These are phyloP conservation scores for Nephrotoma appendiculata DNA, from an alignment of 2,888 invertebrate genomes.

Conservation along the genomic window DNA sequence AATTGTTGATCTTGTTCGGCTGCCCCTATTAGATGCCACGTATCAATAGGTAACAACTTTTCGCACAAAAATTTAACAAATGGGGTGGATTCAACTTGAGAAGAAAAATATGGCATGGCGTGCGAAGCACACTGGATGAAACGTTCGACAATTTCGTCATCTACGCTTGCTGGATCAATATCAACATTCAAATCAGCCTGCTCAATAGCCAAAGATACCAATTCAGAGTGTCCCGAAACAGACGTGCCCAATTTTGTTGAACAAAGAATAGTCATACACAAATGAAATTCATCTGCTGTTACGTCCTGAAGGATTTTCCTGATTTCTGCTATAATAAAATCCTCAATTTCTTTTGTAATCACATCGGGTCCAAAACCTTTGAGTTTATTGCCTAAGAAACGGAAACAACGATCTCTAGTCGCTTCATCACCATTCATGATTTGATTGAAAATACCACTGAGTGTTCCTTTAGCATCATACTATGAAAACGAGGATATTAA, in stretches of 20 bases:
- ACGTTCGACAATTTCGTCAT: conserved; percentile 60
- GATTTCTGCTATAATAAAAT: conserved; percentile 65
- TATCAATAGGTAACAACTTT: conserved; percentile 62
- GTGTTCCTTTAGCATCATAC: conserved; percentile 36
- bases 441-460: conserved; percentile 54
- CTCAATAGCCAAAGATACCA: conserved; percentile 72
- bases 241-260: conserved; percentile 70
- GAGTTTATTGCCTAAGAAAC: conserved; percentile 72
- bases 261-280: conserved; percentile 72
- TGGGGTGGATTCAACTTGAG: conserved; percentile 70
- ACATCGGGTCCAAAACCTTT: conserved; percentile 63
- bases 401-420: conserved; percentile 73
- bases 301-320: conserved; percentile 80
- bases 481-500: background rate
- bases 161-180: conserved; percentile 32
- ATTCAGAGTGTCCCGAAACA: conserved; percentile 69
- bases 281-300: conserved; percentile 81
- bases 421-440: conserved; percentile 54
- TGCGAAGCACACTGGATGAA: conserved; percentile 76
- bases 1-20: conserved; percentile 51
- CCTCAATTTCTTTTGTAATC: conserved; percentile 73
- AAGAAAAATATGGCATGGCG: conserved; percentile 73
- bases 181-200: conserved; percentile 70
- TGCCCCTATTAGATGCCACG: conserved; percentile 43
- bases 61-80: conserved; percentile 76